These are phyloP conservation scores for Arvicola amphibius DNA, from an alignment of 2,797 vertebrate species.

Conservation along the genomic window DNA sequence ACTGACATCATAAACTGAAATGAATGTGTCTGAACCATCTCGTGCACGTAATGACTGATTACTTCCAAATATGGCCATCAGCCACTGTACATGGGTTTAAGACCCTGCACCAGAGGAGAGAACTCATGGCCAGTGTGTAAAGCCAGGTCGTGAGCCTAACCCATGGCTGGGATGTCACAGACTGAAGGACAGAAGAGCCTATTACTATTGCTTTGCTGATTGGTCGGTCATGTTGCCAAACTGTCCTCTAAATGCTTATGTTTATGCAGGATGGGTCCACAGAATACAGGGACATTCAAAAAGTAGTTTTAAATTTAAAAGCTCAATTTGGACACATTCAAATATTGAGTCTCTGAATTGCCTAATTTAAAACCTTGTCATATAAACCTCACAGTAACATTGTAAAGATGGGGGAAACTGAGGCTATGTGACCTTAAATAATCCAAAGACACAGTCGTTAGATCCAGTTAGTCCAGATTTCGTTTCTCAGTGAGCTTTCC, in stretches of 20 bases:
- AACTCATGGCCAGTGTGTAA: background rate
- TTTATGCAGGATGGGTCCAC: background rate
- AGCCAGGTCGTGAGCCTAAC: background rate
- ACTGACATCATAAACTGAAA: slow-evolving; percentile 11
- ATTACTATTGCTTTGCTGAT: background rate
- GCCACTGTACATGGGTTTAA: background rate
- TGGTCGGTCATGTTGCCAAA: background rate
- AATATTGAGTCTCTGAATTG: background rate
- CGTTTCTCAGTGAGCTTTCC: background rate
- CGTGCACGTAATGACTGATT: background rate
- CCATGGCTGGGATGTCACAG: background rate
- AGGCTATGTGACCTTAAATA: slow-evolving; percentile 33
- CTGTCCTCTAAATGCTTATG: background rate
- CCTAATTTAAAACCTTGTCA: background rate
- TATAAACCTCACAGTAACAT: background rate
- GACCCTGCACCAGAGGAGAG: background rate
- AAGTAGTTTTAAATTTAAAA: slow-evolving; percentile 35
- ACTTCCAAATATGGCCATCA: background rate
- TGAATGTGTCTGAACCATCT: slow-evolving; percentile 34
- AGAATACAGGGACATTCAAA: slow-evolving; percentile 30
- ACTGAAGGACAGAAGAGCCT: background rate
- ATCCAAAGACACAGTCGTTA: slow-evolving; percentile 24
- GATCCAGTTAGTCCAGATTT: background rate
- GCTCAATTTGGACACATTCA: slow-evolving; percentile 12
- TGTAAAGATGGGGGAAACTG: background rate